These are phyloP conservation scores for Oreamnos americanus DNA, from an alignment of 2,113 vertebrate genomes.

Conservation along the genomic window DNA sequence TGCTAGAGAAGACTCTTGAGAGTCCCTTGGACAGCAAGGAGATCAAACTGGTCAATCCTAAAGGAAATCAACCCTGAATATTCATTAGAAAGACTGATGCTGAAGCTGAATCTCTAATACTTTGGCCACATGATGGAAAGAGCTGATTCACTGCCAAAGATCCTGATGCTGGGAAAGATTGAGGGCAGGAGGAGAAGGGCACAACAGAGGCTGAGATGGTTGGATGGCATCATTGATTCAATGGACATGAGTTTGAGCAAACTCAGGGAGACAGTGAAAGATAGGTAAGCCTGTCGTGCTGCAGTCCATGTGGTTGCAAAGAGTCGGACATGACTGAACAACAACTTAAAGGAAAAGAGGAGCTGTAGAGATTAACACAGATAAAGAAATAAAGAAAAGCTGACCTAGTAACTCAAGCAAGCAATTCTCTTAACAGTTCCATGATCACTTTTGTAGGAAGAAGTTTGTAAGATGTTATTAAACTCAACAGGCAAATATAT, in stretches of 20 bases:
- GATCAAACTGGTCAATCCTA: background rate
- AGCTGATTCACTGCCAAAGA: background rate
- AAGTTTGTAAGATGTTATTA: background rate
- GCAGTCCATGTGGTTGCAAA: background rate
- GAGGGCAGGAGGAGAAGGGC: background rate
- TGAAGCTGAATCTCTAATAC: background rate
- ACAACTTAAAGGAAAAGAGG: background rate
- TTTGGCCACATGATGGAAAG: background rate
- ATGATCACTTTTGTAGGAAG: background rate
- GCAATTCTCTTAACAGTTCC: background rate
- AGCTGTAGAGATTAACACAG: background rate
- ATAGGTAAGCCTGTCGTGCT: background rate
- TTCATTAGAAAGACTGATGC: background rate
- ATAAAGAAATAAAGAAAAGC: background rate
- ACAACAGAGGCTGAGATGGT: background rate
- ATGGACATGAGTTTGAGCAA: background rate
- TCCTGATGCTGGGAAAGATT: background rate
- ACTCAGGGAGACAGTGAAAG: background rate
- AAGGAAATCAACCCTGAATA: background rate
- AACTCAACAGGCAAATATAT: background rate
- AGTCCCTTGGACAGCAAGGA: background rate
- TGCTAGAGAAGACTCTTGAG: background rate
- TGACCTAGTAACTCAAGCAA: background rate
- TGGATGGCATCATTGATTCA: background rate
- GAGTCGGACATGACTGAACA: background rate